Base-by-base conservation (phyloP, 2,888 invertebrate genomes). In the Napeogenes sylphis region DNA sequence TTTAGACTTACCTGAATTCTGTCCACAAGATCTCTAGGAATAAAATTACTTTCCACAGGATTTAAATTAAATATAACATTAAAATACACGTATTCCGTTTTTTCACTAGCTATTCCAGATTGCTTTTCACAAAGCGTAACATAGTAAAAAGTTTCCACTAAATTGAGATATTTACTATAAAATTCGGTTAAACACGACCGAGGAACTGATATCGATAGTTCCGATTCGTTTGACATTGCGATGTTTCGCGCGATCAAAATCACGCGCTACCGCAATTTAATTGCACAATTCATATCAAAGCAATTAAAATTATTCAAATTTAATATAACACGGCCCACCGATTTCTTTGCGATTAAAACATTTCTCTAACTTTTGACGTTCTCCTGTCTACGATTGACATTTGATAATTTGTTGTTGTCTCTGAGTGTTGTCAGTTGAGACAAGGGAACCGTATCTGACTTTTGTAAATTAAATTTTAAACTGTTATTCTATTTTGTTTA, bases 71-170 rank as follows among this genome's bases (percentile, higher is more conserved):
- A 89, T 64, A 78, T 79, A 71, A 90, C 84, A 75, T 87, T 81
- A 71, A 89, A 90, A 73, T 80, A 83, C 77, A 86, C 88, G 79
- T 80, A 84, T 69, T 86, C 85, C 59, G 80, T 76, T 72, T 83
- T 86, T 71, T 83, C 83, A 71, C 82, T 82, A 53, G 79, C 68
- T 60, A 78, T 66, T 72, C 77, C 74, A 61, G 80, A 79, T 79
- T 85, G 87, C 74, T 79, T 83, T 77, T 90, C 87, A 63, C 85
- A 79, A 72, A 90, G 76, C 72, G 87, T 89, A 74, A 90, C 90
- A 83, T 84, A 89, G 75, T 90, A 90, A 84, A 90, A 90, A 77
- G 87, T 87, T 85, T 90, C 90, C 65, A 90, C 87, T 75, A 90
- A 83, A 82, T 88, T 90, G 45, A 84, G 80, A 77, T 88, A 89